These are phyloP conservation scores for Crax fasciolata DNA, from an alignment of 2,797 vertebrate species.

Conservation along the genomic window DNA sequence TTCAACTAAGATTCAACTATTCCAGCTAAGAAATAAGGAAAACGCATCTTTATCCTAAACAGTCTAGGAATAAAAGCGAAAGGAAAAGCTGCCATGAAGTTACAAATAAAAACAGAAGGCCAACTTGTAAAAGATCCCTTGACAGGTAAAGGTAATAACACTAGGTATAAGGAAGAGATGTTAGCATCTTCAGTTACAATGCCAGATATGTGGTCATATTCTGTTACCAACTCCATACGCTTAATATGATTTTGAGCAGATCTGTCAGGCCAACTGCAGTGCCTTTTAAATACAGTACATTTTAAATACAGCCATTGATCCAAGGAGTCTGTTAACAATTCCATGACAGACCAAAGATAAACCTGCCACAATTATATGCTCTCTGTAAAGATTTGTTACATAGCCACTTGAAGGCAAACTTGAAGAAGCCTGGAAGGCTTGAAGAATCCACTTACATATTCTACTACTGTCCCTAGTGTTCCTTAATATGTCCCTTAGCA, in stretches of 20 bases:
- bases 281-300: background rate
- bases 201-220: background rate
- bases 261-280: background rate
- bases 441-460: background rate
- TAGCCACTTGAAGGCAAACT: background rate
- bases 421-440: background rate
- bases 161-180: background rate
- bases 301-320: background rate
- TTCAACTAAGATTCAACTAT: background rate
- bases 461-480: background rate
- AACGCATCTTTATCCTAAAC: background rate
- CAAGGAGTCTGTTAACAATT: background rate
- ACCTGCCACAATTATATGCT: background rate
- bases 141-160: background rate
- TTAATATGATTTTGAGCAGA: background rate
- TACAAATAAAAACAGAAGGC: background rate
- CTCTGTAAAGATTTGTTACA: background rate
- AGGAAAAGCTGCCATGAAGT: background rate
- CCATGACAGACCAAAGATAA: background rate
- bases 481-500: background rate
- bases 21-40: background rate
- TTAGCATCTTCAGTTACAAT: fast-evolving
- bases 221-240: background rate
- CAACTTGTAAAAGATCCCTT: background rate
- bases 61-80: background rate